A percentile compares a stretch with the other conserved stretches of the same genome.
Conservation (phyloP, 2,797 vertebrate genomes). For the Sarcoramphus papa region DNA sequence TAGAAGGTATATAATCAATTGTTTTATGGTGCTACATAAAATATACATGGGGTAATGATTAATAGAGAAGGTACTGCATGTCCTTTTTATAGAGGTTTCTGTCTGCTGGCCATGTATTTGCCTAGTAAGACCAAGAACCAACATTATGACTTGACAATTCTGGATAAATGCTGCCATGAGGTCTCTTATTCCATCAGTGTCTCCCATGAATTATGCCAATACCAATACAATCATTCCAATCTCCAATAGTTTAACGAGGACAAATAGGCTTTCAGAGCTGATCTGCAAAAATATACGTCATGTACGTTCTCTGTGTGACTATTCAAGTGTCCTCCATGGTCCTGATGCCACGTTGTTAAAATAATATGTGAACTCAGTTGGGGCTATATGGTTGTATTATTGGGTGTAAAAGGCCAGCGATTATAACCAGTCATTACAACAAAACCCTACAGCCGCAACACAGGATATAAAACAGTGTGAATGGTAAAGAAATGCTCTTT, state of each 20-base stretch:
- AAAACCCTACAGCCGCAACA: background rate
- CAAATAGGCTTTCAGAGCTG: background rate
- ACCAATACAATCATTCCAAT: background rate
- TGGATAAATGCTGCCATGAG: background rate
- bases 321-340: fast-evolving
- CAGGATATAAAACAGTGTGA: background rate
- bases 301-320: background rate
- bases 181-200: background rate
- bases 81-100: background rate
- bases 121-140: background rate
- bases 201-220: background rate
- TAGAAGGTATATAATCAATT: background rate
- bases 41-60: background rate
- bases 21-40: background rate
- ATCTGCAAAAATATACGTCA: background rate
- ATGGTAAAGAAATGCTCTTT: background rate
- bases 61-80: background rate
- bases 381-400: background rate
- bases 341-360: background rate
- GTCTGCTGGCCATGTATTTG: background rate
- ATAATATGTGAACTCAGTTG: background rate
- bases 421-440: background rate
- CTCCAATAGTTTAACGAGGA: background rate
- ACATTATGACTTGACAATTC: background rate
- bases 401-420: background rate